Evolutionary conservation across 2,113 vertebrate genomes (phyloP), one percentile per base, ranked within the genome.

Genomic region (Hirundichthys speculiger): DNA sequence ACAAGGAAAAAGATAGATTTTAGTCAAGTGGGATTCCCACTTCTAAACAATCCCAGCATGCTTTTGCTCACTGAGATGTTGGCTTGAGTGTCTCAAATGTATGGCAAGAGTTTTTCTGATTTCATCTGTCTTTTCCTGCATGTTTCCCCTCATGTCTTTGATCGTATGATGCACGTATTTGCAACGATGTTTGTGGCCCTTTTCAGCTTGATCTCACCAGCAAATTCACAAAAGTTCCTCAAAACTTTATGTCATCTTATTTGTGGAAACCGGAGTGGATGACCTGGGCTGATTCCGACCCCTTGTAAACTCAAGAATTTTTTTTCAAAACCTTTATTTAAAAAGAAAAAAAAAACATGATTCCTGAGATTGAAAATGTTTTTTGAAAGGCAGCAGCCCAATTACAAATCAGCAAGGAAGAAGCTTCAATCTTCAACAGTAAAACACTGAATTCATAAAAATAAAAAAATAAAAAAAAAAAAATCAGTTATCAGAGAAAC

Each of bases 21-120:
- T 60, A 77, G 80, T 83, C 80, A 77, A 86, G 75, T 84, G 86
- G 88, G 88, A 91, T 75, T 85, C 68, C 77, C 70, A 65, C 55
- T 73, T 61, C 64, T 70, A 78, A 85, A 85, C 76, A 84, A 82
- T 76, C 63, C 53, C 75, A 68, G 76, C 81, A 77, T 80, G 83
- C 80, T 73, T 65, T 64, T 75, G 72, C 65, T 78, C 46, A 50
- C 72, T 27, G 67, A 76, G 68, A 80, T 69, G 68, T 49, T 69
- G 74, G 61, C 62, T 62, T 59, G 20, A 54, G 70, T 52, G 72
- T 80, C 78, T 80, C 55, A 43, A 25, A 78, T 18, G n/a, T n/a
- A n/a, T n/a, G n/a, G n/a, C n/a, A n/a, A 57, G 57, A 65, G 73
- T 75, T 57, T 64, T 68, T 83, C 49, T 79, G 73, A 76, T 79